Conservation (phyloP, 2,797 vertebrate genomes). For the Schizothorax lantsangensis region DNA sequence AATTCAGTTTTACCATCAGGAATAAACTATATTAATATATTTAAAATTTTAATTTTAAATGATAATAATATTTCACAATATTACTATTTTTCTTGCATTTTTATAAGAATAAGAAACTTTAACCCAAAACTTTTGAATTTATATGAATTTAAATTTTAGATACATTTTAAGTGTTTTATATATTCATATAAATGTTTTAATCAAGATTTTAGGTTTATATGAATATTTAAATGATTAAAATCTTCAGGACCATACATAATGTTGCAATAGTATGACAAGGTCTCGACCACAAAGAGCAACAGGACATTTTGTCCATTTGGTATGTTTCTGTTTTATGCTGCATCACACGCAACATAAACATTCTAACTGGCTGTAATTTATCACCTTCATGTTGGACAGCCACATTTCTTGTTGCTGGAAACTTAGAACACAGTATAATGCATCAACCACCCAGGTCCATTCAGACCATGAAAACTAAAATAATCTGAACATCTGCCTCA, state of each 20-base stretch:
- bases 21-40: neutral
- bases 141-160: neutral
- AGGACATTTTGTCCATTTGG: neutral
- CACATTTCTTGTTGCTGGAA: neutral
- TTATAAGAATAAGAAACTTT: neutral
- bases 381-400: neutral
- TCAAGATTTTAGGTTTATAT: neutral
- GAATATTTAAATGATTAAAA: neutral
- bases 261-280: neutral
- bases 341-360: neutral
- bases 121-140: neutral
- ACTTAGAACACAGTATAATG: neutral
- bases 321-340: neutral
- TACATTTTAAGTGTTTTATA: neutral
- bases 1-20: neutral
- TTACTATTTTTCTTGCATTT: neutral
- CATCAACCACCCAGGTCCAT: neutral
- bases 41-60: too few species aligned
- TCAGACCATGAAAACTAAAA: slow-evolving; percentile 9
- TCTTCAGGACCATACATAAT: neutral
- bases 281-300: neutral
- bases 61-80: neutral
- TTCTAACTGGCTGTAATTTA: neutral
- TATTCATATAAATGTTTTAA: neutral
- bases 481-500: slow-evolving; percentile 47